Percentiles rank a stretch among this genome's conserved stretches.
These are phyloP conservation scores for Strigamia transsilvanica DNA, from an alignment of 2,888 invertebrate species.

Conservation along the genomic window DNA sequence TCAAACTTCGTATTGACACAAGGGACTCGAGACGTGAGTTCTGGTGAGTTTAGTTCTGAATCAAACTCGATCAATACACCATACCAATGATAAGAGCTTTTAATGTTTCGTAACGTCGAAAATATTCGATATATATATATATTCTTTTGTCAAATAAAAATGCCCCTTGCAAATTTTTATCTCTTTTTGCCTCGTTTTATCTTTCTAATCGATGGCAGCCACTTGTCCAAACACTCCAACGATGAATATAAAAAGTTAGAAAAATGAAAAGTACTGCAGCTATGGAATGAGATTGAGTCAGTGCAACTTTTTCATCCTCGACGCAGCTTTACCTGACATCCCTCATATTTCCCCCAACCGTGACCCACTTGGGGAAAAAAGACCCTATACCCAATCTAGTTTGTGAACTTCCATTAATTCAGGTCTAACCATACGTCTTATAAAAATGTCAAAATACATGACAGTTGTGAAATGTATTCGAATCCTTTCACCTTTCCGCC, in stretches of 20 bases:
- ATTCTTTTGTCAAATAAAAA: background rate
- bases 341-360: background rate
- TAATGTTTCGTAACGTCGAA: background rate
- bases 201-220: background rate
- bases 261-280: conserved; percentile 13
- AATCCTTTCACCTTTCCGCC: conserved; percentile 11
- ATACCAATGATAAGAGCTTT: background rate
- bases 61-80: background rate
- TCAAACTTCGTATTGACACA: background rate
- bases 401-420: conserved; percentile 20
- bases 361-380: conserved; percentile 21
- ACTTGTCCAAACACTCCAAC: background rate
- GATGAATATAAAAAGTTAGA: background rate
- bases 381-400: background rate
- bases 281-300: background rate
- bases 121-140: conserved; percentile 19
- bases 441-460: conserved; percentile 11
- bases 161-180: background rate
- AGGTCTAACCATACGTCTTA: conserved; percentile 7
- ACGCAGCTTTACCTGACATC: background rate
- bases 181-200: background rate
- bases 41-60: background rate
- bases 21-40: background rate
- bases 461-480: background rate
- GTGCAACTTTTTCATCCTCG: conserved; percentile 5